A percentile compares a stretch with the other conserved stretches of the same genome.
Conservation (phyloP, 2,797 vertebrate genomes). For the Phalloptychus januarius region DNA sequence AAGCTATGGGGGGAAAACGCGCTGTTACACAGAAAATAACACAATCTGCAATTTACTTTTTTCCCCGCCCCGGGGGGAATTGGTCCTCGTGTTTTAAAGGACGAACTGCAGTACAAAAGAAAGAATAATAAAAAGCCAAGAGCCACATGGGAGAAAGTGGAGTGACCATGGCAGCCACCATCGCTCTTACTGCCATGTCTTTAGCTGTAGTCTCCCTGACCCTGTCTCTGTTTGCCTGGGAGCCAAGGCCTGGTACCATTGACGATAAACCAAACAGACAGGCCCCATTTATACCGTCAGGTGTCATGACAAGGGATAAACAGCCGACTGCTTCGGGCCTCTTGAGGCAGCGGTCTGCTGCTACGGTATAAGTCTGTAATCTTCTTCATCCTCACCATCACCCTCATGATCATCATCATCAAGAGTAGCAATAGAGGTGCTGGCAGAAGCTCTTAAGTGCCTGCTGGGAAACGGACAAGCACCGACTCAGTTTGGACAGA, state of each 20-base stretch:
- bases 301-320: constrained; percentile 80
- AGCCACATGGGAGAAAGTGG: constrained; percentile 74
- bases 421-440: constrained; percentile 42
- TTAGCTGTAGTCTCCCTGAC: constrained; percentile 70
- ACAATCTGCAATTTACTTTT: constrained; percentile 65
- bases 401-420: constrained; percentile 65
- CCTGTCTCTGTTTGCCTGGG: constrained; percentile 67
- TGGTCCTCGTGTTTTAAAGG: constrained; percentile 59
- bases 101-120: constrained; percentile 7
- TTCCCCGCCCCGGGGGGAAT: constrained; percentile 46
- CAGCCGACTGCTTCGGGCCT: constrained; percentile 54
- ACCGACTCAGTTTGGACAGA: constrained; percentile 63
- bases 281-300: constrained; percentile 77
- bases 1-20: constrained; percentile 8
- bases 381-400: constrained; percentile 60
- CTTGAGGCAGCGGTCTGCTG: constrained; percentile 44
- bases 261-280: constrained; percentile 80
- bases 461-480: constrained; percentile 55
- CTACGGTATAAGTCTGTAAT: constrained; percentile 59
- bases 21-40: constrained; percentile 58
- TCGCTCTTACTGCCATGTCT: constrained; percentile 74
- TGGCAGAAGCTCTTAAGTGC: constrained; percentile 60
- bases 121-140: constrained; percentile 50
- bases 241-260: constrained; percentile 57
- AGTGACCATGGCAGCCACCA: constrained; percentile 72